These are phyloP conservation scores for Capitulum mitella DNA, from an alignment of 2,888 invertebrate genomes.

Conservation along the genomic window DNA sequence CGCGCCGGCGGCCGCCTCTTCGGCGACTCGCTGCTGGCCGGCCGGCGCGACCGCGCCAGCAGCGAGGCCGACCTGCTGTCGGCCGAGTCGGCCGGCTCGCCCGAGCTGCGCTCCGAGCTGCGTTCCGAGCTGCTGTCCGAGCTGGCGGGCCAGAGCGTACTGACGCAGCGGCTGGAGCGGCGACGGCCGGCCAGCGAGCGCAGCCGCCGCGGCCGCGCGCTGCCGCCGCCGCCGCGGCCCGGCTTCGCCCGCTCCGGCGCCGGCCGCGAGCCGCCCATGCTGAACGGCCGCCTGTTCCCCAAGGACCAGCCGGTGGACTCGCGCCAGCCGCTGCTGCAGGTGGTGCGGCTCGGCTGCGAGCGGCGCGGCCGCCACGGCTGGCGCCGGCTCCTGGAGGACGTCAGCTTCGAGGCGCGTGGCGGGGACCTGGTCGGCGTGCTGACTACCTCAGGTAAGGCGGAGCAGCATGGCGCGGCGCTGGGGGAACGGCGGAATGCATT, in stretches of 20 bases:
- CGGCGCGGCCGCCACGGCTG: conserved; percentile 48
- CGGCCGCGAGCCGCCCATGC: conserved; percentile 38
- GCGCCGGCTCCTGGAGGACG: conserved; percentile 57
- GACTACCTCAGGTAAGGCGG: conserved; percentile 56
- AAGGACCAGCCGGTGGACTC: conserved; percentile 36
- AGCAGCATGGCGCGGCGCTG: no score
- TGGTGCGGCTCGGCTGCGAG: conserved; percentile 58
- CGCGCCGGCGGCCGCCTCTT: not conserved
- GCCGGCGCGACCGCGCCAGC: conserved; percentile 46
- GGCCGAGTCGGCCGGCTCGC: conserved; percentile 45
- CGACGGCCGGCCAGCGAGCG: conserved; percentile 31
- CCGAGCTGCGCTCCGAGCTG: conserved; percentile 31
- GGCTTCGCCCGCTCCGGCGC: conserved; percentile 36
- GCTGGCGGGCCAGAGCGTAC: conserved; percentile 22
- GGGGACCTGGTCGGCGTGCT: conserved; percentile 85
- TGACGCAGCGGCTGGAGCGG: conserved; percentile 20
- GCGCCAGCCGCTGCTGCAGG: conserved; percentile 48
- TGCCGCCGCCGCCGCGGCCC: conserved; percentile 26
- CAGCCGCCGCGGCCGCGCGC: conserved; percentile 16
- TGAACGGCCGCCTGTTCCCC: conserved; percentile 41
- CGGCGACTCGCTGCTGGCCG: conserved; percentile 33
- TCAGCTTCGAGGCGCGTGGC: conserved; percentile 81
- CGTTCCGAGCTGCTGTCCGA: conserved; percentile 33
- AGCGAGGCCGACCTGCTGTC: conserved; percentile 79
- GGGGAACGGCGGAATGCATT: no score